Conservation (phyloP, 2,113 vertebrate genomes). For the Physeter macrocephalus region DNA sequence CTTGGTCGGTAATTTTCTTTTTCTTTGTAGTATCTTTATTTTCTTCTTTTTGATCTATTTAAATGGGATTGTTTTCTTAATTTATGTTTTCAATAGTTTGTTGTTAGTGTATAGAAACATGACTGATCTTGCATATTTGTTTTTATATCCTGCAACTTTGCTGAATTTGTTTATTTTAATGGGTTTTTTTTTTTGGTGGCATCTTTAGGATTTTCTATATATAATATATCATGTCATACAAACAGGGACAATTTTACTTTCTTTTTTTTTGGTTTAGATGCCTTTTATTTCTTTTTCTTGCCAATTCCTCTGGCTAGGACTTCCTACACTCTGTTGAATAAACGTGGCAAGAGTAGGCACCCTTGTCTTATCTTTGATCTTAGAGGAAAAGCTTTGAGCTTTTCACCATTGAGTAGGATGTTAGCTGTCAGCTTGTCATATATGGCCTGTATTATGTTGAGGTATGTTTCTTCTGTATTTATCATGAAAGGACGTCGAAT, state of each 20-base stretch:
- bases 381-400: not conserved
- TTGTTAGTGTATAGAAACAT: not conserved
- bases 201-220: not conserved
- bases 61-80: not conserved
- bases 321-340: not conserved
- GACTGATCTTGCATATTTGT: not conserved
- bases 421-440: not conserved
- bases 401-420: not conserved
- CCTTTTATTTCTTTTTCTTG: not conserved
- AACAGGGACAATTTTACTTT: not conserved
- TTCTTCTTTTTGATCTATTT: not conserved
- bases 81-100: not conserved
- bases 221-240: not conserved
- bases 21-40: no score
- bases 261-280: not conserved
- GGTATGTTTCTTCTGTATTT: not conserved
- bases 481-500: not conserved
- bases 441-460: not conserved
- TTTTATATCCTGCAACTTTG: not conserved
- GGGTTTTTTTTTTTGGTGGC: not conserved
- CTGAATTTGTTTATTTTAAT: not conserved
- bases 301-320: not conserved
- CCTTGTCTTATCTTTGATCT: not conserved
- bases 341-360: not conserved
- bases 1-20: no score